Evolutionary conservation across 2,113 vertebrate species (phyloP), one percentile per base, ranked within the genome.

Genomic region (Tamias sibiricus): DNA sequence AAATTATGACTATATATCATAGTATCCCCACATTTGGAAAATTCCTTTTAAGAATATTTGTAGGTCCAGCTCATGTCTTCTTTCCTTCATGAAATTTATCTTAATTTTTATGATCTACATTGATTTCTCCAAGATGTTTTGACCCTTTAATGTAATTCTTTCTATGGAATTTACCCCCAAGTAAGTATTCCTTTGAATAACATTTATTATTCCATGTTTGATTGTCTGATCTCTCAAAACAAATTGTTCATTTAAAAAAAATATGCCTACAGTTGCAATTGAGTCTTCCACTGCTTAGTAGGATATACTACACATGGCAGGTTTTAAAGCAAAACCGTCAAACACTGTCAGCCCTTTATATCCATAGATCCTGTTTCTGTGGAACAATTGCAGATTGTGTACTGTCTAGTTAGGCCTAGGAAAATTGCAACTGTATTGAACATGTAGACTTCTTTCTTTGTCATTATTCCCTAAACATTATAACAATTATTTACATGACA

Each of bases 211-310:
- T 37, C 52, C 1, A n/a, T 49, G 3, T 85, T 72, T 44, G 28
- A 85, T 68, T 8, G 11, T 85, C 71, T 81, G 19, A 37, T 59
- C 20, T 93, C 7, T 85, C 52, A 40, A 52, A 71, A 28, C 2
- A 86, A 14, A n/a, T 40, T 71, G n/a, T 76, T 93, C 19, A 4
- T 35, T 85, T 94, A 2, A 92, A 28, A 28, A 96, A 37, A 96
- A 32, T 68, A 12, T 69, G 14, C 54, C 69, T 75, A 42, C 24
- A 84, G 35, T 87, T 68, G 77, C n/a, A 54, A 30, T 32, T n/a
- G 17, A 26, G 22, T 32, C 22, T 54, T 54, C 54, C 17, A 9
- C 11, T 40, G 52, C 30, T 86, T n/a, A 84, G 49, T 24, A 28
- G 44, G 87, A 64, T 40, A 16, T 57, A 42, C 3, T 52, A 72